phyloP scores from a whole-genome alignment of 2,797 vertebrate genomes.

The Darevskia mixta region DNA sequence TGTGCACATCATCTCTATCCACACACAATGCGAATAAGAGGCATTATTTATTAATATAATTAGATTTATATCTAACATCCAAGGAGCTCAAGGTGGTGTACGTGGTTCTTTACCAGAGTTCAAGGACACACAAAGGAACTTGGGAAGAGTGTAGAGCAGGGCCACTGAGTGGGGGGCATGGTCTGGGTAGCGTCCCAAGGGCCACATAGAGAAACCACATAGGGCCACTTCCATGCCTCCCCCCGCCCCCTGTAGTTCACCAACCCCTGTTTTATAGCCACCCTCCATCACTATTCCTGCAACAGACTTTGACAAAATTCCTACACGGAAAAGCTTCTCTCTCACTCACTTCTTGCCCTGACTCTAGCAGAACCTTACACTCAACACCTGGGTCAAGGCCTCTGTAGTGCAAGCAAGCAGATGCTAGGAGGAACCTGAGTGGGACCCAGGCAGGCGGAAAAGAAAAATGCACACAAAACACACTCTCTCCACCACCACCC shows the following conservation, averaged over 20 bases:
- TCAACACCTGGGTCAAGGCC: background rate
- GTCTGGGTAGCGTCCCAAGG: too few species aligned
- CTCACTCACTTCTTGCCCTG: background rate
- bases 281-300: background rate
- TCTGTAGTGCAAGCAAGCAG: background rate
- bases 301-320: background rate
- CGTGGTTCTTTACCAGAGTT: too few species aligned
- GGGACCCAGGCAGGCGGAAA: fast-evolving
- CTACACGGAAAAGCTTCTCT: background rate
- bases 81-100: too few species aligned
- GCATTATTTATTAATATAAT: too few species aligned
- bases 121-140: too few species aligned
- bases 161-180: too few species aligned
- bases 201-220: too few species aligned
- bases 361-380: fast-evolving
- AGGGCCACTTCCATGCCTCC: too few species aligned
- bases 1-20: too few species aligned
- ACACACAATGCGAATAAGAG: too few species aligned
- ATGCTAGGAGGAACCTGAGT: background rate
- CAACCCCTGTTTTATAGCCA: background rate
- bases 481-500: background rate
- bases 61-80: too few species aligned
- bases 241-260: background rate
- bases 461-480: background rate
- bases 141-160: too few species aligned